These are phyloP conservation scores for Dasyornis broadbenti DNA, from an alignment of 2,113 vertebrate genomes.

Conservation along the genomic window DNA sequence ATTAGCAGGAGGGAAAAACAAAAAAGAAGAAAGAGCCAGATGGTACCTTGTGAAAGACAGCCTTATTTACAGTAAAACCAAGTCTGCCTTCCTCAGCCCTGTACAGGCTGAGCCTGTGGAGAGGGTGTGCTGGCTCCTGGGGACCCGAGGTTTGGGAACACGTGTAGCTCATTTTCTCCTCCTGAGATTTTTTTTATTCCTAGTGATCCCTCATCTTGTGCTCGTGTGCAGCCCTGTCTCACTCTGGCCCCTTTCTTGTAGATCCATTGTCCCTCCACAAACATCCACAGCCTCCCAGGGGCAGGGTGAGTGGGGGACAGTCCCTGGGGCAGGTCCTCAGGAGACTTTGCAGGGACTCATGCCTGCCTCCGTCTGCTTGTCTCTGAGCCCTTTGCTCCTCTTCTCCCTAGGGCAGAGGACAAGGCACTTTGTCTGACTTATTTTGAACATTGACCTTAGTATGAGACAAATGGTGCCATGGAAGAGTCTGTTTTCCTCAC, in stretches of 20 bases:
- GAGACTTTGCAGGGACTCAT: rapidly evolving
- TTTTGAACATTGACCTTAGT: neutral
- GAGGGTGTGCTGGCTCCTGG: neutral
- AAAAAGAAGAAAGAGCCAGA: neutral
- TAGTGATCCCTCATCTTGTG: neutral
- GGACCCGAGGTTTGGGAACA: rapidly evolving
- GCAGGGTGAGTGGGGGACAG: neutral
- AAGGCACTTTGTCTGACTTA: neutral
- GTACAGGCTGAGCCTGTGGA: neutral
- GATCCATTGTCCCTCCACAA: neutral
- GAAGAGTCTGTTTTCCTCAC: neutral
- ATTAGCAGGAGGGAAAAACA: neutral
- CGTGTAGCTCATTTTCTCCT: neutral
- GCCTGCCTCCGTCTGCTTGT: neutral
- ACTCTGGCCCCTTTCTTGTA: neutral
- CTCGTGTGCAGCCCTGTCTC: neutral
- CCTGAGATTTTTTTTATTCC: neutral
- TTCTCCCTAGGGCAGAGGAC: neutral
- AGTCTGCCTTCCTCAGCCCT: neutral
- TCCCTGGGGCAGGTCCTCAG: neutral
- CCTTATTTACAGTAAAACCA: neutral
- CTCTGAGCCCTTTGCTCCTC: neutral
- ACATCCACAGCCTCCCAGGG: neutral
- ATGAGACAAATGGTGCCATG: neutral
- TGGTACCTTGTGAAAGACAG: neutral